Percentiles rank a stretch among this genome's conserved stretches.
Evolutionary conservation across 2,113 vertebrate genomes (phyloP).

Genomic region (Pelmatolapia mariae): DNA sequence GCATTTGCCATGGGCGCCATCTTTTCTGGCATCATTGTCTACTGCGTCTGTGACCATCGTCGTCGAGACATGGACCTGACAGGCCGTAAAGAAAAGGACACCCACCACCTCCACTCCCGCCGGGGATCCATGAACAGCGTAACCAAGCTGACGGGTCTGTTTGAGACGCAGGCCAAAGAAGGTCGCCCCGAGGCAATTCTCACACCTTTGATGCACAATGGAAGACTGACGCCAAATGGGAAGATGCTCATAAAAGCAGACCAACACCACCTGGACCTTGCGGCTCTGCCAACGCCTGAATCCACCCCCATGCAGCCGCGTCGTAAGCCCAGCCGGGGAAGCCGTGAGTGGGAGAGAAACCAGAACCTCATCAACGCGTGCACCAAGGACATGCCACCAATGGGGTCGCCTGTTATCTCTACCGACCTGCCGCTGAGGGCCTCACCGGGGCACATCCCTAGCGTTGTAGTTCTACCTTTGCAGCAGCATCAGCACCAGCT

Average conservation of each 20-base stretch:
- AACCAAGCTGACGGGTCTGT: constrained; percentile 93
- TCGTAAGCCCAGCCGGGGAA: constrained; percentile 87
- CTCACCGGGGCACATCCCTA: constrained; percentile 94
- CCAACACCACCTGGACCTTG: constrained; percentile 92
- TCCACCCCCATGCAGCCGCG: constrained; percentile 96
- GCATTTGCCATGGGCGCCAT: constrained; percentile 96
- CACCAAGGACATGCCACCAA: constrained; percentile 87
- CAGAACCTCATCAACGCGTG: constrained; percentile 98
- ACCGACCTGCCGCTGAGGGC: constrained; percentile 89
- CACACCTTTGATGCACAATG: constrained; percentile 93
- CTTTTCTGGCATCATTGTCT: constrained; percentile 94
- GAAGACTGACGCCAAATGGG: constrained; percentile 81
- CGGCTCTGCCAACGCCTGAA: constrained; percentile 91
- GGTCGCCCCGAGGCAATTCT: constrained; percentile 91
- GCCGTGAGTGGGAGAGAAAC: constrained; percentile 94
- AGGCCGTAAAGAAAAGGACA: constrained; percentile 88
- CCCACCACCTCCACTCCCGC: constrained; percentile 76
- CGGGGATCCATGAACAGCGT: constrained; percentile 96
- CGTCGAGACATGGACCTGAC: constrained; percentile 81
- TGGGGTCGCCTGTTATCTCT: constrained; percentile 89
- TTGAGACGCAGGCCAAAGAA: constrained; percentile 91
- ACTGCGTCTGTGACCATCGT: constrained; percentile 93
- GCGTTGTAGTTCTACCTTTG: constrained; percentile 86
- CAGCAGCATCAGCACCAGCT: constrained; percentile 84
- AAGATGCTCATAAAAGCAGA: constrained; percentile 96